phyloP scores from a whole-genome alignment of 2,888 invertebrate genomes.

The Polydrusus pterygomalis region DNA sequence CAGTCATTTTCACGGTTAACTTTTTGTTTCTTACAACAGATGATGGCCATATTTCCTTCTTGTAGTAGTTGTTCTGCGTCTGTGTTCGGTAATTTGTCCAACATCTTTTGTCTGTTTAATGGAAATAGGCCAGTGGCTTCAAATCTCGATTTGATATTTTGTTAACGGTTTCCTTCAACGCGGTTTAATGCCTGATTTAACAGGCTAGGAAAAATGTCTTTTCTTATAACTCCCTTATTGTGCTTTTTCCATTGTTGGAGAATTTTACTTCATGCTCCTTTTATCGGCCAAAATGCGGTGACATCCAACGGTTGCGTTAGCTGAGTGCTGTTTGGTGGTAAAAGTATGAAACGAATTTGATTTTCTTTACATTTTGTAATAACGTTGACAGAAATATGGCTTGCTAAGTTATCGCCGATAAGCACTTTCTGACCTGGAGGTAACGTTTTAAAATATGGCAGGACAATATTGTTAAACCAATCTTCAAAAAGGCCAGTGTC shows the following conservation, averaged over 20 bases:
- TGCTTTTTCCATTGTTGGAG: neutral
- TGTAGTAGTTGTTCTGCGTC: constrained; percentile 15
- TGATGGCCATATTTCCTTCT: neutral
- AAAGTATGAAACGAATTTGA: neutral
- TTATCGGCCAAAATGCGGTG: neutral
- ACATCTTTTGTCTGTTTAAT: constrained; percentile 31
- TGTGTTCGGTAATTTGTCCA: constrained; percentile 30
- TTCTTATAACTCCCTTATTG: constrained; percentile 23
- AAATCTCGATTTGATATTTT: constrained; percentile 36
- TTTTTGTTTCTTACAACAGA: constrained; percentile 30
- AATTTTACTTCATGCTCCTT: neutral
- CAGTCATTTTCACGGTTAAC: constrained; percentile 9
- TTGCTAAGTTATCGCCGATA: too few species aligned
- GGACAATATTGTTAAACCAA: constrained; percentile 43
- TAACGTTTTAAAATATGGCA: constrained; percentile 39
- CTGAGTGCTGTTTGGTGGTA: neutral
- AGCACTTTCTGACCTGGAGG: neutral
- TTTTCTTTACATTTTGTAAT: neutral
- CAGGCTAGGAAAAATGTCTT: constrained; percentile 50
- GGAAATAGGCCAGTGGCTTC: constrained; percentile 31
- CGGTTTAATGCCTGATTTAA: constrained; percentile 46
- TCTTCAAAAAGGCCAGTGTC: constrained; percentile 47
- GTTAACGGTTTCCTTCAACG: constrained; percentile 1
- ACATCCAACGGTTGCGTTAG: neutral
- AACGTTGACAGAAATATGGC: neutral